Base-by-base conservation (phyloP, 1,140 invertebrate genomes). In the Thrips palmi region DNA sequence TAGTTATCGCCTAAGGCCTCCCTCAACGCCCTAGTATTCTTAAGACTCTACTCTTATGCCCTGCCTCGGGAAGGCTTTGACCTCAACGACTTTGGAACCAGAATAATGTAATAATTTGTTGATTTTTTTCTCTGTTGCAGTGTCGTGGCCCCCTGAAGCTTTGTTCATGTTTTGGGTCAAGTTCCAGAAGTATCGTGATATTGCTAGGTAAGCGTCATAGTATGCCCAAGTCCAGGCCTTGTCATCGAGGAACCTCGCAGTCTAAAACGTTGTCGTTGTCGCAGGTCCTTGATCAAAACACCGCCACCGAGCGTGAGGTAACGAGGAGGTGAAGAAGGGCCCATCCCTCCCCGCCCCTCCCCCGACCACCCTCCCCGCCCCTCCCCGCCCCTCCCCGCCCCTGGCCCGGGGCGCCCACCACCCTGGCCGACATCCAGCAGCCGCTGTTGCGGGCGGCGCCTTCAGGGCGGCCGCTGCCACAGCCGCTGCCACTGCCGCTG, bases 151-250 rank as follows among this genome's bases (percentile, higher is more conserved):
- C 50, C 55, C n/a, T n/a, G 56, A 58, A 52, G 49, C 57, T 51
- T 59, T 56, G 57, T 65, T 59, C 57, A 66, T 68, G 67, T 65
- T 58, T 64, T 67, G 67, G 60, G 60, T 64, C 62, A 65, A 64
- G 60, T 70, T 70, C 53, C 59, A 69, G 52, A 69, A 68, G 54
- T 63, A 69, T 55, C 63, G 68, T 57, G 66, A 71, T 62, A 68
- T 71, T 53, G 68, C 67, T 58, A 70, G 70, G 70, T 71, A 58
- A 59, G 48, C 49, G 47, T 54, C 51, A 44, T 20, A 39, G 18
- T 33, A 32, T 10, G 15, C 8, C 7, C 7, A 32, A 10, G 7
- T 15, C 7, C 15, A 8, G 8, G 8, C 7, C 7, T 10, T 32
- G 8, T 8, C 30, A 7, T 10, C 15, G 15, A 10, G 7, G 7